Conservation (phyloP, 2,113 vertebrate species). For the Pluvianellus socialis region DNA sequence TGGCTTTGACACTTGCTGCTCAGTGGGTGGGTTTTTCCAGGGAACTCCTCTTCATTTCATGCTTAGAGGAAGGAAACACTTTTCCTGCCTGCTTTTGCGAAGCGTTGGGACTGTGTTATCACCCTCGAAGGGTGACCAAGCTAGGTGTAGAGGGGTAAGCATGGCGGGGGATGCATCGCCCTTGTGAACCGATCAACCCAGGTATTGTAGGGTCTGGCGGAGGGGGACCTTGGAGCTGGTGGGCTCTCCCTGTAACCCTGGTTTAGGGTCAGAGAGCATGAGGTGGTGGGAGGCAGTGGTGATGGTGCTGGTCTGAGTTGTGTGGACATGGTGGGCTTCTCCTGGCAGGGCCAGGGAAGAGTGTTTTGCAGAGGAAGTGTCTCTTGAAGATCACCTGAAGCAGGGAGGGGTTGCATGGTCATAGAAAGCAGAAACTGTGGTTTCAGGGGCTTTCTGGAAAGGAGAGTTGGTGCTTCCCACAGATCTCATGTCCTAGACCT, state of each 20-base stretch:
- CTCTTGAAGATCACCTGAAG: neutral
- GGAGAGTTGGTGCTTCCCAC: neutral
- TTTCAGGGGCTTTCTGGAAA: neutral
- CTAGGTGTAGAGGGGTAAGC: neutral
- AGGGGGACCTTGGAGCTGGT: neutral
- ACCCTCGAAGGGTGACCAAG: neutral
- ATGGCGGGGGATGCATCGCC: neutral
- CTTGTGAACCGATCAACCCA: rapidly evolving
- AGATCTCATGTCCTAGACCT: rapidly evolving
- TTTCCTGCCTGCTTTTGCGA: neutral
- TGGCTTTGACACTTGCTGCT: slow-evolving; percentile 53
- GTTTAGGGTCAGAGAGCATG: rapidly evolving
- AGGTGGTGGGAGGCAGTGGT: neutral
- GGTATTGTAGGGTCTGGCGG: neutral
- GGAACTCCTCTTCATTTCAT: slow-evolving; percentile 14
- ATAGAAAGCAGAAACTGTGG: neutral
- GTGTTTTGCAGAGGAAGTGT: neutral
- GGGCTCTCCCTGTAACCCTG: neutral
- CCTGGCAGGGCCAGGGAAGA: neutral
- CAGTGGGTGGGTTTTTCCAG: slow-evolving; percentile 33
- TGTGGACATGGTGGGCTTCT: neutral
- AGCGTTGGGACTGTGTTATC: neutral
- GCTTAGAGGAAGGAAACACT: neutral
- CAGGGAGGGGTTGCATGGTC: neutral
- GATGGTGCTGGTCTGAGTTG: neutral